Percentiles rank a stretch among this genome's conserved stretches.
These are phyloP conservation scores for Apodemia hepburni DNA, from an alignment of 2,888 invertebrate species.

Conservation along the genomic window DNA sequence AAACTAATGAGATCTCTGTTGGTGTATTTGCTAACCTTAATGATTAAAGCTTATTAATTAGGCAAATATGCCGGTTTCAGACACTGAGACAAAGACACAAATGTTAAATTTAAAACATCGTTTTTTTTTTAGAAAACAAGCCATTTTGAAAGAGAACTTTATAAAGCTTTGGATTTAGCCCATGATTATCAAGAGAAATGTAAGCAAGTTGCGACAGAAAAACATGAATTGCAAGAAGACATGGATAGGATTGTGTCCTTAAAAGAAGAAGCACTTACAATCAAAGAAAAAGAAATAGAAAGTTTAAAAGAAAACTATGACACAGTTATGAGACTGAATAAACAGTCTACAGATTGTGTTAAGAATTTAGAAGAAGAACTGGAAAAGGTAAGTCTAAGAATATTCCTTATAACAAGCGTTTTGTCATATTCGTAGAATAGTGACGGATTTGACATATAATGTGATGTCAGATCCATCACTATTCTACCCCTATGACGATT, in stretches of 20 bases:
- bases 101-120: no score
- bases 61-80: no score
- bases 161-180: constrained; percentile 85
- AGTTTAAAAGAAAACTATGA: constrained; percentile 72
- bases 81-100: no score
- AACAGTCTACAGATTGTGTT: constrained; percentile 81
- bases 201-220: constrained; percentile 74
- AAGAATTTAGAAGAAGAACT: constrained; percentile 78
- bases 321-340: constrained; percentile 72
- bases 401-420: no score
- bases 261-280: constrained; percentile 45
- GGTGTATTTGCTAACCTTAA: no score
- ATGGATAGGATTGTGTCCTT: constrained; percentile 49
- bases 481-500: no score
- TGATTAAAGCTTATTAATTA: no score
- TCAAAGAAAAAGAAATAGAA: constrained; percentile 61
- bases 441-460: no score
- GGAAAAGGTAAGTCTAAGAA: constrained; percentile 59
- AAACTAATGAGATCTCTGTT: no score
- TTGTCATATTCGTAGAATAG: no score
- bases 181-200: constrained; percentile 84
- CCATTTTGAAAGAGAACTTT: constrained; percentile 85
- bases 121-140: constrained; percentile 63
- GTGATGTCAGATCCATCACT: no score
- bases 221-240: constrained; percentile 54